Base-by-base conservation (phyloP, 2,113 vertebrate species). In the Raja brachyura region DNA sequence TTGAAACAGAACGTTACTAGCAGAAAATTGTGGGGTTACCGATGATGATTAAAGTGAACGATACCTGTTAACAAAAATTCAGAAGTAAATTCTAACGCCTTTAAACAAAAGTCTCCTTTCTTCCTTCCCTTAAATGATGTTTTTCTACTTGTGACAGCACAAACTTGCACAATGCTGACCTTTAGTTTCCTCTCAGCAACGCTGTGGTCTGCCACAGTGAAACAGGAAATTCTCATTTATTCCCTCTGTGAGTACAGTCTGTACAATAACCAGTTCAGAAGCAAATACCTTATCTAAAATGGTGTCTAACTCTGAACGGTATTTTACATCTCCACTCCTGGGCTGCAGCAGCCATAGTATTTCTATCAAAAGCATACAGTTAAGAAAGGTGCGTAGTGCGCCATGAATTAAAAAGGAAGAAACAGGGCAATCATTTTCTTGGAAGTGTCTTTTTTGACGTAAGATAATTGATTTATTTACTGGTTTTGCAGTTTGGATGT, bases 121-220 rank as follows among this genome's bases (percentile, higher is more conserved):
- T 88, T 88, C 59, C 86, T 70, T 73, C 90, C 83, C 83, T 31
- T 92, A 48, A 73, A 70, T 48, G 7, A 68, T 90, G 90, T 70
- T 92, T 92, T 92, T 73, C 90, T 73, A 11, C 33, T 73, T 92
- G 90, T 73, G 66, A 54, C 63, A 73, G 48, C 8, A 16, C 5
- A 22, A 92, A 74, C 66, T 92, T 92, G 66, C 90, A 70, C 90
- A 92, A 92, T 39, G 68, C n/a, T 92, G 90, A 92, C 90, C 90
- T 92, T 92, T 39, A 92, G 90, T 0, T 92, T 92, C 90, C 90
- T 92, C 56, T 90, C 20, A 25, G 90, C 20, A 92, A 28, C 9
- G 13, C 31, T 73, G 90, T 73, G 90, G 90, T 73, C 25, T 39
- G 39, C 90, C 90, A 73, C 90, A 92, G 33, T 70, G 66, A 92